These are phyloP conservation scores for Tribolium madens DNA, from an alignment of 1,140 invertebrate genomes.

Conservation along the genomic window DNA sequence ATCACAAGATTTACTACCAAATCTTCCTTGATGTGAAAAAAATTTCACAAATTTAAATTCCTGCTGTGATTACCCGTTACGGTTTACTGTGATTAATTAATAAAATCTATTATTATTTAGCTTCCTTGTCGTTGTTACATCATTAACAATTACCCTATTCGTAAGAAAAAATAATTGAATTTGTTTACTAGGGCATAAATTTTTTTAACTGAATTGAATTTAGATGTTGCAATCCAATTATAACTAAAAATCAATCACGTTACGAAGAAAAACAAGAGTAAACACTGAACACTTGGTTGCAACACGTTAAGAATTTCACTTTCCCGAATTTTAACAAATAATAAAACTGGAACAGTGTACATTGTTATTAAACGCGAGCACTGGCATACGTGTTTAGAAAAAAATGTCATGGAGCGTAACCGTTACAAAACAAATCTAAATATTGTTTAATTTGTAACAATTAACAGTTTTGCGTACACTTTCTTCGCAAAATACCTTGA, in stretches of 20 bases:
- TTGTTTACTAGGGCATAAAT: conserved; percentile 35
- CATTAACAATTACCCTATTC: conserved; percentile 6
- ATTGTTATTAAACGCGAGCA: conserved; percentile 33
- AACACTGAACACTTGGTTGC: neutral
- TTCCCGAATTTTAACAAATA: conserved; percentile 41
- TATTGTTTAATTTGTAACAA: conserved; percentile 25
- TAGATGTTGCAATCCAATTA: conserved; percentile 24
- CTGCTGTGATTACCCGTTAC: conserved; percentile 18
- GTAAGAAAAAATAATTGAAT: conserved; percentile 36
- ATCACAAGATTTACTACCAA: neutral
- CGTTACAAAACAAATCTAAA: conserved; percentile 14
- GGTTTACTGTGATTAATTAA: conserved; percentile 29
- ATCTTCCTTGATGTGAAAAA: conserved; percentile 16
- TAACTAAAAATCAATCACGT: conserved; percentile 15
- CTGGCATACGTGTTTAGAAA: conserved; percentile 32
- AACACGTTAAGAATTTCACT: conserved; percentile 34
- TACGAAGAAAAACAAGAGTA: conserved; percentile 13
- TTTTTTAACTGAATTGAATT: conserved; percentile 4
- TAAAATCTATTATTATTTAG: conserved; percentile 26
- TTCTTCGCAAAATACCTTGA: conserved; percentile 4
- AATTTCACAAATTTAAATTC: conserved; percentile 30
- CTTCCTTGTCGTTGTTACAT: conserved; percentile 35
- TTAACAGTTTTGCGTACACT: conserved; percentile 10
- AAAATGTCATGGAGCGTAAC: conserved; percentile 23
- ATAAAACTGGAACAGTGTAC: conserved; percentile 39